A percentile compares a stretch with the other conserved stretches of the same genome.
Evolutionary conservation across 2,797 vertebrate genomes (phyloP).

Genomic region (Lates japonicus): DNA sequence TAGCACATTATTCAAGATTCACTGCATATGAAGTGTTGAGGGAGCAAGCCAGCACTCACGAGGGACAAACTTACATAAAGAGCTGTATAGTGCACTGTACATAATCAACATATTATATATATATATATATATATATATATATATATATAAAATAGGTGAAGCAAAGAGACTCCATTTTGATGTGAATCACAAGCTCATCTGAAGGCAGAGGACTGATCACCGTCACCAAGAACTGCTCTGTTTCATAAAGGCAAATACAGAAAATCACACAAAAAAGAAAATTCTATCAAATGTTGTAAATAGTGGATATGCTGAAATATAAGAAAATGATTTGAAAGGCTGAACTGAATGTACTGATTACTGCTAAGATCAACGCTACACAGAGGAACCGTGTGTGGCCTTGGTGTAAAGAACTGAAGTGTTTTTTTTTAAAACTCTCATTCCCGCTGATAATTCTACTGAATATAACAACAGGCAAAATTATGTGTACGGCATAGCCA

Average conservation of each 20-base stretch:
- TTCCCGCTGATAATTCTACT: background rate
- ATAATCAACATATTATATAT: conserved; percentile 3
- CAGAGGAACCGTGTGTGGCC: background rate
- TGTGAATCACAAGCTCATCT: conserved; percentile 39
- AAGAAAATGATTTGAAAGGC: conserved; percentile 15
- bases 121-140: background rate
- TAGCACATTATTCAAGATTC: conserved; percentile 4
- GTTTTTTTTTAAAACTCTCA: background rate
- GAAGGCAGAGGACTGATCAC: conserved; percentile 48
- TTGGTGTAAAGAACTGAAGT: background rate
- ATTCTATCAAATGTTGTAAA: conserved; percentile 2
- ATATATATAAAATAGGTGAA: background rate
- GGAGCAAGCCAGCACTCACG: conserved; percentile 25
- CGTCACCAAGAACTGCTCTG: conserved; percentile 13
- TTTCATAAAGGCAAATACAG: conserved; percentile 47
- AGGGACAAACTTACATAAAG: conserved; percentile 9
- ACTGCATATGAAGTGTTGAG: conserved; percentile 19
- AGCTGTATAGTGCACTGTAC: background rate
- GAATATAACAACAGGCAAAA: background rate
- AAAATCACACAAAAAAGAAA: background rate
- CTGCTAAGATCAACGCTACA: background rate
- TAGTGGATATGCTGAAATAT: conserved; percentile 12
- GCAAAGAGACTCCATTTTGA: conserved; percentile 53
- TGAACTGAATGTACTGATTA: conserved; percentile 10
- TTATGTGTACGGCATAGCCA: background rate